phyloP scores from a whole-genome alignment of 2,797 vertebrate species.

The Macropodus opercularis region DNA sequence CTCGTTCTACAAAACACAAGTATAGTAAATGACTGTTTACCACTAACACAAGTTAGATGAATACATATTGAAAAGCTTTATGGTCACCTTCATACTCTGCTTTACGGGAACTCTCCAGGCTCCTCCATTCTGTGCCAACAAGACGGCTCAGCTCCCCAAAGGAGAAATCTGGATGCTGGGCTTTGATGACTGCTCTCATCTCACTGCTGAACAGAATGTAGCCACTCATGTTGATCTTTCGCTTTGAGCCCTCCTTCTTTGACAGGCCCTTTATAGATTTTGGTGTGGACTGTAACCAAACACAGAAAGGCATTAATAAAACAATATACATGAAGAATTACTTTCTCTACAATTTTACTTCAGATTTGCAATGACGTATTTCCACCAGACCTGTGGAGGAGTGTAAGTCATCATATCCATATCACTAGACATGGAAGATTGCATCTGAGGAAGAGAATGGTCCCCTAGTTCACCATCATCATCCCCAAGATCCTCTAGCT shows the following conservation, averaged over 20 bases:
- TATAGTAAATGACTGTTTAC: too few species aligned
- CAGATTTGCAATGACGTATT: too few species aligned
- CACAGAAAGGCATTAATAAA: constrained; percentile 18
- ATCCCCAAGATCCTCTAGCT: constrained; percentile 95
- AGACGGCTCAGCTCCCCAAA: constrained; percentile 98
- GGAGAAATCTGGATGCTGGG: constrained; percentile 97
- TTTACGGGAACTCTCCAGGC: constrained; percentile 94
- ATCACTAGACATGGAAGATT: constrained; percentile 88
- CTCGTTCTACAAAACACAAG: constrained; percentile 88
- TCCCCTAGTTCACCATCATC: constrained; percentile 93
- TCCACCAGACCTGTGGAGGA: constrained; percentile 88
- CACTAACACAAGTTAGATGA: not conserved
- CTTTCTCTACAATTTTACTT: too few species aligned
- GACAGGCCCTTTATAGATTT: constrained; percentile 94
- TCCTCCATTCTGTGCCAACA: constrained; percentile 99
- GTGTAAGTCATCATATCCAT: constrained; percentile 95
- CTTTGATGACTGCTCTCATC: constrained; percentile 99
- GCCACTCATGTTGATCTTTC: constrained; percentile 99
- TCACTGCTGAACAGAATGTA: constrained; percentile 99
- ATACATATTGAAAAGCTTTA: not conserved
- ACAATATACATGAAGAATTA: not conserved
- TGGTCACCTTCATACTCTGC: constrained; percentile 97
- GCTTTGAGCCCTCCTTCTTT: constrained; percentile 96
- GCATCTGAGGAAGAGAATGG: constrained; percentile 89
- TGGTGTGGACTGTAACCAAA: constrained; percentile 87